phyloP scores from a whole-genome alignment of 2,797 vertebrate species.

The Strix occidentalis region DNA sequence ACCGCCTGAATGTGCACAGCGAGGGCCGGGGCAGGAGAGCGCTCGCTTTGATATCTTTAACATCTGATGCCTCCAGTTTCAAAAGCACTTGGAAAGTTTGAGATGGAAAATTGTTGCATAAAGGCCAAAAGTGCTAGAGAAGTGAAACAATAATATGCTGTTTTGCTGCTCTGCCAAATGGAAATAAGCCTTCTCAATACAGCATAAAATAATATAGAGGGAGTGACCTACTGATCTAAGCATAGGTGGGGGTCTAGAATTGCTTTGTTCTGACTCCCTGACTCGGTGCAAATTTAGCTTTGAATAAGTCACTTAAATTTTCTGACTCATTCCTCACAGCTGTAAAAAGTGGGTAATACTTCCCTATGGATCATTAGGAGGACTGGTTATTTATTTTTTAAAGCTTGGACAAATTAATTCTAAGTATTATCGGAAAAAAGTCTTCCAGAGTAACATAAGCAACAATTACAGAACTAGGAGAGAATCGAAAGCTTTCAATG shows the following conservation, averaged over 20 bases:
- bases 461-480: background rate
- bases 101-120: slow-evolving; percentile 37
- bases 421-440: background rate
- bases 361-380: background rate
- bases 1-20: fast-evolving
- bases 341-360: background rate
- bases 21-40: background rate
- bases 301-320: background rate
- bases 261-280: background rate
- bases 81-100: slow-evolving; percentile 12
- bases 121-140: slow-evolving; percentile 10
- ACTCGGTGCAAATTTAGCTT: background rate
- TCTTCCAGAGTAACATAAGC: background rate
- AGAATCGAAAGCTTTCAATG: background rate
- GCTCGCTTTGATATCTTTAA: background rate
- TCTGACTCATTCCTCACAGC: slow-evolving; percentile 20
- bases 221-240: slow-evolving; percentile 8
- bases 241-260: background rate
- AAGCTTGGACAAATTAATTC: background rate
- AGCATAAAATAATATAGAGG: background rate
- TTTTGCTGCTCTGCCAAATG: background rate
- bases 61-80: slow-evolving; percentile 2
- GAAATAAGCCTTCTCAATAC: background rate
- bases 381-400: background rate
- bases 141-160: background rate